A percentile compares a stretch with the other conserved stretches of the same genome.
These are phyloP conservation scores for Diploptera punctata DNA, from an alignment of 2,888 invertebrate species.

Conservation along the genomic window DNA sequence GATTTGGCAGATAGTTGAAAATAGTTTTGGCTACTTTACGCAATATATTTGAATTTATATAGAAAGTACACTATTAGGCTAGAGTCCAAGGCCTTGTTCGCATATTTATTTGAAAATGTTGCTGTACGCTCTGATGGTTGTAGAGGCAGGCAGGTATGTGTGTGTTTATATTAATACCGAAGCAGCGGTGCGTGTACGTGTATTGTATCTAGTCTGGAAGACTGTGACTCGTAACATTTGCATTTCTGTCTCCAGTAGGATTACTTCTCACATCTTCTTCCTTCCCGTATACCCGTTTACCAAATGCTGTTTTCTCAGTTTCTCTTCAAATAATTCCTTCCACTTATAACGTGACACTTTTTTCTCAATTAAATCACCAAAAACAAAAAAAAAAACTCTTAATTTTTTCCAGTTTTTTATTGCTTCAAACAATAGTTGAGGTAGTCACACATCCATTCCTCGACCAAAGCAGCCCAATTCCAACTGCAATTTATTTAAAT, in stretches of 20 bases:
- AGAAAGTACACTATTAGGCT: neutral
- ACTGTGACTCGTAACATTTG: no score
- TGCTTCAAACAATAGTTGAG: no score
- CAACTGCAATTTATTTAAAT: no score
- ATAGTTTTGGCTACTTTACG: neutral
- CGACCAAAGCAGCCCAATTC: no score
- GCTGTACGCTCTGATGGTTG: neutral
- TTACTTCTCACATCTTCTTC: constrained; percentile 1
- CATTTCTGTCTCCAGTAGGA: neutral
- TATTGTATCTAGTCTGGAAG: constrained; percentile 16
- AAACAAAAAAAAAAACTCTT: no score
- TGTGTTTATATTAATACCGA: constrained; percentile 25
- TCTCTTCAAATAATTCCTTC: no score
- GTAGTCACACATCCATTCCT: no score
- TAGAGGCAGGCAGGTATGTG: neutral
- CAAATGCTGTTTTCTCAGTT: no score
- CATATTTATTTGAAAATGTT: neutral
- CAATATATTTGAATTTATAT: neutral
- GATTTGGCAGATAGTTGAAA: neutral
- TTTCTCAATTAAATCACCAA: no score
- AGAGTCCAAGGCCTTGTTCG: neutral
- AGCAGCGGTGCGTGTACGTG: constrained; percentile 11
- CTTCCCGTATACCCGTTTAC: neutral
- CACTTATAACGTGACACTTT: no score
- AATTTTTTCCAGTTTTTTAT: no score